Percentiles rank a stretch among this genome's conserved stretches.
phyloP scores from a whole-genome alignment of 2,113 vertebrate genomes.

The Halcyon senegalensis region DNA sequence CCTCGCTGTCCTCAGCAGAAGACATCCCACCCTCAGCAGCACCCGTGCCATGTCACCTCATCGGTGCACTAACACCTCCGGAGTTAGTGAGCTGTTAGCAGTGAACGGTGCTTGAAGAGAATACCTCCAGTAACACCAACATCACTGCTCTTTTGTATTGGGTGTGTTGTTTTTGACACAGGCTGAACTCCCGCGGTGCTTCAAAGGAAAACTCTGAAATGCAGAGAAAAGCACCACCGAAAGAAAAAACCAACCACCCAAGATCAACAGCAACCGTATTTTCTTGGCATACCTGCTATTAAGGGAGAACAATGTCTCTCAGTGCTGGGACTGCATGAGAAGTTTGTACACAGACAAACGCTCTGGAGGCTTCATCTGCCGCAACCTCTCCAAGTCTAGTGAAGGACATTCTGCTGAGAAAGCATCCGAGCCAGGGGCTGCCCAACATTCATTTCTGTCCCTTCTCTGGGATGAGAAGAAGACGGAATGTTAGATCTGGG shows the following conservation, averaged over 20 bases:
- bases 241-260: neutral
- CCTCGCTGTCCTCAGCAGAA: neutral
- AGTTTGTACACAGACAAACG: neutral
- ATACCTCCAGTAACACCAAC: neutral
- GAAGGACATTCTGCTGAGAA: neutral
- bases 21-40: neutral
- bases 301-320: neutral
- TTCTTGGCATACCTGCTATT: neutral
- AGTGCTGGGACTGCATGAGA: neutral
- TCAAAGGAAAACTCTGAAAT: neutral
- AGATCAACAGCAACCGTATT: neutral
- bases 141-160: neutral
- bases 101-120: accelerated
- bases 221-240: neutral
- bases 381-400: neutral
- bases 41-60: accelerated
- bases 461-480: neutral
- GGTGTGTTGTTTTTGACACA: neutral
- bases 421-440: neutral
- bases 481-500: neutral
- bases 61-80: neutral
- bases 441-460: neutral
- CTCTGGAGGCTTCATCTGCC: neutral
- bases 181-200: neutral
- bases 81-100: neutral